These are phyloP conservation scores for Forficula auricularia DNA, from an alignment of 1,140 invertebrate species.

Conservation along the genomic window DNA sequence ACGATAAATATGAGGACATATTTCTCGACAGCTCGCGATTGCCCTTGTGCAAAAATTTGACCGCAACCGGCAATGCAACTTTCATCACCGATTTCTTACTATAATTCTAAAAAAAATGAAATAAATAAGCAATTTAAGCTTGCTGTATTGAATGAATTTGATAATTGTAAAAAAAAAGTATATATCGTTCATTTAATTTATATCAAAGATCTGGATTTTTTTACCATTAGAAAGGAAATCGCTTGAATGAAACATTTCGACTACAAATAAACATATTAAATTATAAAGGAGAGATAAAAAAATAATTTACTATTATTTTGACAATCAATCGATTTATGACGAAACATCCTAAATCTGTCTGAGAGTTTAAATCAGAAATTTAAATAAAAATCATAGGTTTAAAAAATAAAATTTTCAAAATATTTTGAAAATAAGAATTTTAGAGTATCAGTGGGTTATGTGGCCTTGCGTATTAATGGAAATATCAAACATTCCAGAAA, in stretches of 20 bases:
- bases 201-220: neutral
- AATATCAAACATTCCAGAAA: too few relatives aligned
- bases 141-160: neutral
- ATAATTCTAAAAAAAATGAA: conserved; percentile 52
- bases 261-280: conserved; percentile 22
- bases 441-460: too few relatives aligned
- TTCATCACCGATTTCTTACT: conserved; percentile 76
- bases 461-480: too few relatives aligned
- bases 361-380: too few relatives aligned
- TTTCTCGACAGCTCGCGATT: conserved; percentile 76
- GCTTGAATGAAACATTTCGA: conserved; percentile 19
- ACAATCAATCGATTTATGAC: too few relatives aligned
- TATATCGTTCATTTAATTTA: neutral
- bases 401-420: too few relatives aligned
- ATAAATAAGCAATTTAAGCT: neutral
- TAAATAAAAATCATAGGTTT: too few relatives aligned
- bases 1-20: conserved; percentile 75
- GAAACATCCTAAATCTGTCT: too few relatives aligned
- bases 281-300: too few relatives aligned
- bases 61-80: conserved; percentile 69
- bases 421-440: too few relatives aligned
- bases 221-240: conserved; percentile 4
- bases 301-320: too few relatives aligned
- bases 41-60: conserved; percentile 77
- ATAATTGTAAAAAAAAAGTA: neutral